Evolutionary conservation across 2,113 vertebrate species (phyloP).

Genomic region (Pica pica): DNA sequence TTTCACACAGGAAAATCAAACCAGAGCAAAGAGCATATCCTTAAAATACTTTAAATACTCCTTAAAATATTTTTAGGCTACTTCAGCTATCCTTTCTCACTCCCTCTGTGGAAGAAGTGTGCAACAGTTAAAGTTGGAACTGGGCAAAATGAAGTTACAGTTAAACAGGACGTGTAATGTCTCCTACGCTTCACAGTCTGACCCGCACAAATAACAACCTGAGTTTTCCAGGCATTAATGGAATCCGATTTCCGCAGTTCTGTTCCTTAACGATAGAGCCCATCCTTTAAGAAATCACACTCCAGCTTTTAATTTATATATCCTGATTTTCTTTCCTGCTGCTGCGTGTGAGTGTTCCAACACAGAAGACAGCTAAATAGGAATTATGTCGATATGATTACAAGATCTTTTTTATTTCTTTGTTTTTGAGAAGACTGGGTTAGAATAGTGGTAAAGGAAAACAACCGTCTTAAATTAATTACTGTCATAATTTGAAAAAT

Average conservation of each 20-base stretch:
- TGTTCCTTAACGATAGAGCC: background rate
- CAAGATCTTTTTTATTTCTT: conserved; percentile 6
- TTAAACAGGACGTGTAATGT: background rate
- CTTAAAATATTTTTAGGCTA: background rate
- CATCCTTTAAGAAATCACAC: background rate
- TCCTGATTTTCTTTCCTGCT: conserved; percentile 43
- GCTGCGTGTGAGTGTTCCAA: background rate
- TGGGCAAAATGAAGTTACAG: background rate
- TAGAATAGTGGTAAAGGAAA: conserved; percentile 27
- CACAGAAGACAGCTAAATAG: background rate
- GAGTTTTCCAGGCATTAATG: background rate
- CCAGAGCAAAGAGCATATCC: background rate
- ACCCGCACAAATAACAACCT: background rate
- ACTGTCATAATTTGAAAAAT: conserved; percentile 48
- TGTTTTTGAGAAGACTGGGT: background rate
- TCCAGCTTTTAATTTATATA: background rate
- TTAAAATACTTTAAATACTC: conserved; percentile 17
- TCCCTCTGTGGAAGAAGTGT: background rate
- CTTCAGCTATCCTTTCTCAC: background rate
- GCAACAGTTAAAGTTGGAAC: background rate
- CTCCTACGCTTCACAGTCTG: background rate
- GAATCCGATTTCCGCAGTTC: background rate
- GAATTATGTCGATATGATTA: conserved; percentile 34
- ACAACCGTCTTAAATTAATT: conserved; percentile 51
- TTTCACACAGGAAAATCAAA: background rate